Evolutionary conservation across 2,113 vertebrate species (phyloP).

Genomic region (Patagioenas fasciata): DNA sequence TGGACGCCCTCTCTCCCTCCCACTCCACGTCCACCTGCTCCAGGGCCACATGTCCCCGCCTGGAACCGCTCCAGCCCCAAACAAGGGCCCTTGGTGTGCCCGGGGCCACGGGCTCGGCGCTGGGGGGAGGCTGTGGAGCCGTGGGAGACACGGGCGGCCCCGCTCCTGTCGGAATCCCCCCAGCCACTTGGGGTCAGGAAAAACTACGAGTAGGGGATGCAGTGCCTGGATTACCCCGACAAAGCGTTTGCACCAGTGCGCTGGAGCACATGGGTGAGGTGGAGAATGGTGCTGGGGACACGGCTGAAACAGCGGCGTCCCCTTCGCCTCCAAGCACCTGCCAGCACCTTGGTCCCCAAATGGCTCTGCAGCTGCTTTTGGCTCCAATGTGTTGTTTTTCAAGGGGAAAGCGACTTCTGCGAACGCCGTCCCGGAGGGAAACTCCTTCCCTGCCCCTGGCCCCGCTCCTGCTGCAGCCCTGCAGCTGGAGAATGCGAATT

Average conservation of each 20-base stretch:
- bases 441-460: background rate
- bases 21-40: slow-evolving; percentile 36
- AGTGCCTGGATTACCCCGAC: background rate
- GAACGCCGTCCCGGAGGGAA: rapidly evolving
- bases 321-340: rapidly evolving
- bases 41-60: slow-evolving; percentile 14
- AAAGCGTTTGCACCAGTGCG: background rate
- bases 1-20: background rate
- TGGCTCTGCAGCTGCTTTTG: background rate
- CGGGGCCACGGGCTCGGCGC: background rate
- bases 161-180: rapidly evolving
- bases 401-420: background rate
- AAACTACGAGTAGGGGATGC: background rate
- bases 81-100: slow-evolving; percentile 41
- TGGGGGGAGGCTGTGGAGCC: background rate
- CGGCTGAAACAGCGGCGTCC: background rate
- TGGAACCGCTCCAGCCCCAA: slow-evolving; percentile 11
- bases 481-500: background rate
- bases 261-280: background rate
- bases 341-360: background rate
- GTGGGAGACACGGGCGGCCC: no score
- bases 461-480: background rate
- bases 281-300: background rate
- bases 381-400: background rate
- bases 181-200: background rate